Conservation (phyloP, 2,113 vertebrate species). For the Limanda limanda region DNA sequence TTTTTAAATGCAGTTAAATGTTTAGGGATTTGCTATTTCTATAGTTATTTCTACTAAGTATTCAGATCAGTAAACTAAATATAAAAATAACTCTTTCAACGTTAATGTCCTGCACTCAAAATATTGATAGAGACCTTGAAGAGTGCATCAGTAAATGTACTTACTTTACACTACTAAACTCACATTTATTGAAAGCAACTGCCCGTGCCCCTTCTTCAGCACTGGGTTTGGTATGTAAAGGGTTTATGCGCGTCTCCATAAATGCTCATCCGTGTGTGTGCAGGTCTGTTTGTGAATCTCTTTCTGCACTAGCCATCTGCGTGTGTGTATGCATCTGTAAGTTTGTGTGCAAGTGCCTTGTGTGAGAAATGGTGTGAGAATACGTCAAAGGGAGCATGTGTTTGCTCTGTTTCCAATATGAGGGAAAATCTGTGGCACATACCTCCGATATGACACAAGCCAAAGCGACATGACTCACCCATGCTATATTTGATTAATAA, state of each 20-base stretch:
- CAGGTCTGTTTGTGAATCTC: slow-evolving; percentile 45
- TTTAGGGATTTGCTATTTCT: neutral
- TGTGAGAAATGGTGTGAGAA: slow-evolving; percentile 76
- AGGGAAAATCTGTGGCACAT: slow-evolving; percentile 75
- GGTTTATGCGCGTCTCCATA: neutral
- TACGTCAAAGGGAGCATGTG: slow-evolving; percentile 76
- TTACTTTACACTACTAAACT: neutral
- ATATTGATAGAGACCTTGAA: neutral
- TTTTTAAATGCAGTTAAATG: neutral
- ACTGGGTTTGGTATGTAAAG: neutral
- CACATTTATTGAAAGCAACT: neutral
- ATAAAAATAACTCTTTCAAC: neutral
- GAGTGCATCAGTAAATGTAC: neutral
- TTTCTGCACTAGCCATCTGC: slow-evolving; percentile 49
- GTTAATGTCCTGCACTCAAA: no score
- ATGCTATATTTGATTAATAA: slow-evolving; percentile 70
- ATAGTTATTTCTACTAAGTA: neutral
- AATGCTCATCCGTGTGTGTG: neutral
- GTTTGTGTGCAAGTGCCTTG: slow-evolving; percentile 26
- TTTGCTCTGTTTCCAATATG: slow-evolving; percentile 80
- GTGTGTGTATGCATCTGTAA: slow-evolving; percentile 12
- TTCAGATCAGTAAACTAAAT: neutral
- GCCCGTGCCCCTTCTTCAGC: neutral
- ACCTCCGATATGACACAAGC: slow-evolving; percentile 73
- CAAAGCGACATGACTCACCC: slow-evolving; percentile 67